These are phyloP conservation scores for Gambelia wislizenii DNA, from an alignment of 2,797 vertebrate species.

Conservation along the genomic window DNA sequence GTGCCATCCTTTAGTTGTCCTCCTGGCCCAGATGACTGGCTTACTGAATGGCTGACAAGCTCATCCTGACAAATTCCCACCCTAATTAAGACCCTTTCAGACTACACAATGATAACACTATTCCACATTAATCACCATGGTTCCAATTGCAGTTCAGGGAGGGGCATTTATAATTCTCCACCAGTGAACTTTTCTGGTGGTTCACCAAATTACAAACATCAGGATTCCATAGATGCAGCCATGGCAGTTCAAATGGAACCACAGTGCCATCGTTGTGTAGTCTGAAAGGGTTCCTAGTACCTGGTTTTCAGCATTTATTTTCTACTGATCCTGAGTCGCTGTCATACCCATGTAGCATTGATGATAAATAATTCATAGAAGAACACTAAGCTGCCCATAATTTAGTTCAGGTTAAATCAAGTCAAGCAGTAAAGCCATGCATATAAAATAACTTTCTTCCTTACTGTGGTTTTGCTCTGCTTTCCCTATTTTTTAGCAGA, in stretches of 20 bases:
- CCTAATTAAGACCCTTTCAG: too few species aligned
- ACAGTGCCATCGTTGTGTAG: too few species aligned
- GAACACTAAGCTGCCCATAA: slow-evolving; percentile 1
- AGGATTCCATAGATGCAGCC: too few species aligned
- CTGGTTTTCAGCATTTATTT: background rate
- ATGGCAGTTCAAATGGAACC: too few species aligned
- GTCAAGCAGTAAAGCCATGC: slow-evolving; percentile 20
- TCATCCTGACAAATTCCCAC: background rate
- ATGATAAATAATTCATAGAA: slow-evolving; percentile 17
- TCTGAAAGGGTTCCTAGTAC: too few species aligned
- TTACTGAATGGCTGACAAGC: background rate
- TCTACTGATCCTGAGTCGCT: fast-evolving
- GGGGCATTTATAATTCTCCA: too few species aligned
- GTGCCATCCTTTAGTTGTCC: background rate
- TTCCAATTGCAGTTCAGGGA: too few species aligned
- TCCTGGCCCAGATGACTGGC: background rate
- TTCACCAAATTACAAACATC: too few species aligned
- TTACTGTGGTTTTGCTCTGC: background rate
- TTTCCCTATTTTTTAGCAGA: background rate
- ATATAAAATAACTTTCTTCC: slow-evolving; percentile 23
- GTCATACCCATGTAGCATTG: fast-evolving
- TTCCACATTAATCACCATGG: too few species aligned
- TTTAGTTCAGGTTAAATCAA: slow-evolving; percentile 29
- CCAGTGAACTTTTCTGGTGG: too few species aligned
- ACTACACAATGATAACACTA: too few species aligned